Base-by-base conservation (phyloP, 1,140 invertebrate genomes). In the Drosophila grimshawi region DNA sequence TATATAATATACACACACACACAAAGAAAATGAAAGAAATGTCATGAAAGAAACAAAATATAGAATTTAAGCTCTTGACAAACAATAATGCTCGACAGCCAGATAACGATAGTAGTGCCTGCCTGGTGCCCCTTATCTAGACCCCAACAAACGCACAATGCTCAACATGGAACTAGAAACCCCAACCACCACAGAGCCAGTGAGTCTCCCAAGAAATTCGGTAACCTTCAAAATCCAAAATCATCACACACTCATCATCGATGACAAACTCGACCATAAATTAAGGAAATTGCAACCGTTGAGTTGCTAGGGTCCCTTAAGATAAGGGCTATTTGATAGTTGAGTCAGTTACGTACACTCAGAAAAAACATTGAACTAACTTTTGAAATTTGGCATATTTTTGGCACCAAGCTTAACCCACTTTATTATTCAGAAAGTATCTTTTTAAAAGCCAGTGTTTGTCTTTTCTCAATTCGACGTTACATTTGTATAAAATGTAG, bases 41-140 rank as follows among this genome's bases (percentile, higher is more conserved):
- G 55, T 53, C 61, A 73, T 52, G 65, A 49, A 37, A 76, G 80
- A 48, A 63, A 45, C 37, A 59, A 71, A 46, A 64, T 64, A 63
- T 46, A 37, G 70, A 65, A 59, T 55, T 56, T 75, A 85, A 88
- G 77, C 48, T 80, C 72, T 83, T 61, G 80, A 69, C 83, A 80
- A 80, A 89, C 83, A 83, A 75, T 80, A 83, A 90, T 78, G 60
- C 78, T 43, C 30, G 68, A 45, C 53, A 61, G 56, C 55, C 46
- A 73, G 85, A 81, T 80, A 82, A 75, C 72, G 71, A 69, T 48
- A 83, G 76, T 86, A 71, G 19, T 19, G 19, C 19, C 19, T 19
- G 19, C 19, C 19, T 19, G 19, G 19, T 19, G 19, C 19, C 19
- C 76, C 86, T 88, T 79, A 68, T 86, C 82, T 82, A 68, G 86